A percentile compares a stretch with the other conserved stretches of the same genome.
Evolutionary conservation across 2,113 vertebrate genomes (phyloP).

Genomic region (Platysteira castanea): DNA sequence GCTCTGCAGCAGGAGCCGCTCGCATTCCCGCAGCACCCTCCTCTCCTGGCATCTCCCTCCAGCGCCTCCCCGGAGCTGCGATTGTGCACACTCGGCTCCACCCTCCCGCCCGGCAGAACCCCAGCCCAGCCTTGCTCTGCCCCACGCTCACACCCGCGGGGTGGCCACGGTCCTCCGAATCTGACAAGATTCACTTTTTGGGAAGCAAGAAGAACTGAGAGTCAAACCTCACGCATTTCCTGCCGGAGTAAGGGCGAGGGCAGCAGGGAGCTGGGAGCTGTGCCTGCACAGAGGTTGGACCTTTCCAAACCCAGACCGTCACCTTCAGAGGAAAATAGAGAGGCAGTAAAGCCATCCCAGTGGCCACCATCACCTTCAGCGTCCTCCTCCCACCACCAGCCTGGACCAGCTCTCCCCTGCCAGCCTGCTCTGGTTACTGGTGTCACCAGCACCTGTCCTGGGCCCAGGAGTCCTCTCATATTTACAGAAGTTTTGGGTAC

Average conservation of each 20-base stretch:
- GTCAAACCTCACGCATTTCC: neutral
- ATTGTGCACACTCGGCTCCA: neutral
- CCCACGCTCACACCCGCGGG: neutral
- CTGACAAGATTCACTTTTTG: neutral
- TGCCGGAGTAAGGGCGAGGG: neutral
- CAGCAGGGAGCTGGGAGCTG: fast-evolving
- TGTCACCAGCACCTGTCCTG: neutral
- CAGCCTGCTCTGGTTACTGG: neutral
- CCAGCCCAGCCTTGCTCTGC: neutral
- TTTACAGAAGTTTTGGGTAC: neutral
- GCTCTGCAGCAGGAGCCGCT: neutral
- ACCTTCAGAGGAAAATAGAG: neutral
- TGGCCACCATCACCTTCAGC: neutral
- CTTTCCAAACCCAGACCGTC: neutral
- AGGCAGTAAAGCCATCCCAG: neutral
- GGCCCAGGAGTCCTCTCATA: neutral
- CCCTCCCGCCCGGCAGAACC: neutral
- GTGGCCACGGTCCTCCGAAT: neutral
- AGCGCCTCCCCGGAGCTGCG: neutral
- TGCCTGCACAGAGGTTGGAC: neutral
- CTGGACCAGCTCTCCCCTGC: neutral
- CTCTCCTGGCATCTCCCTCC: neutral
- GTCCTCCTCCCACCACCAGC: neutral
- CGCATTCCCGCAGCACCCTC: neutral
- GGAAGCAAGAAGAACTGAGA: neutral